A percentile compares a stretch with the other conserved stretches of the same genome.
These are phyloP conservation scores for Troides aeacus DNA, from an alignment of 2,888 invertebrate genomes.

Conservation along the genomic window DNA sequence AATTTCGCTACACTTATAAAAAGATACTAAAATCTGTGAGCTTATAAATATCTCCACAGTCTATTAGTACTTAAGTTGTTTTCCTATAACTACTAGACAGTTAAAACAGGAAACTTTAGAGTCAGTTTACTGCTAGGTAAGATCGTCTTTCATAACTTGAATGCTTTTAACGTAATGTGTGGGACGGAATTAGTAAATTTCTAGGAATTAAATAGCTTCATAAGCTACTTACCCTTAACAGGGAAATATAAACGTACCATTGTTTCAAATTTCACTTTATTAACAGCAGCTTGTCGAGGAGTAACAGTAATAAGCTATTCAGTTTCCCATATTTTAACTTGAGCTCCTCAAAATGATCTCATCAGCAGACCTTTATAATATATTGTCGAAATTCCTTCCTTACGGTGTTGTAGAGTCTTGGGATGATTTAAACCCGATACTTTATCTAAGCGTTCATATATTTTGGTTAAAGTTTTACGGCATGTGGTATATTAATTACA, in stretches of 20 bases:
- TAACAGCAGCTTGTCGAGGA: background rate
- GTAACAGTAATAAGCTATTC: background rate
- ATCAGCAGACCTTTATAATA: slow-evolving; percentile 41
- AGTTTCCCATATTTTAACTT: background rate
- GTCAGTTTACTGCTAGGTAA: too few relatives aligned
- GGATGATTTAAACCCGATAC: slow-evolving; percentile 63
- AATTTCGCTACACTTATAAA: too few relatives aligned
- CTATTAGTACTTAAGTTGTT: too few relatives aligned
- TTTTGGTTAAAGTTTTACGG: slow-evolving; percentile 77
- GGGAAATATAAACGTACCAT: background rate
- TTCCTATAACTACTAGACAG: too few relatives aligned
- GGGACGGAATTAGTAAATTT: background rate
- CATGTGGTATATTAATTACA: slow-evolving; percentile 68
- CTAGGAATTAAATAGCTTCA: background rate
- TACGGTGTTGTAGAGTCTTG: slow-evolving; percentile 66
- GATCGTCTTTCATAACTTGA: too few relatives aligned
- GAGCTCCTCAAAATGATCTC: slow-evolving; percentile 25
- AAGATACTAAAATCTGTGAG: too few relatives aligned
- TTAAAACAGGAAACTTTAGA: too few relatives aligned
- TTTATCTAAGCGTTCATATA: slow-evolving; percentile 71
- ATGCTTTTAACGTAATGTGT: too few relatives aligned
- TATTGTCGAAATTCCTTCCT: slow-evolving; percentile 52
- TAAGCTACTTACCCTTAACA: background rate
- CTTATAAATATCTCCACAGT: too few relatives aligned
- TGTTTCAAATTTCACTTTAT: background rate